phyloP scores from a whole-genome alignment of 2,113 vertebrate genomes.

The Marmota monax region DNA sequence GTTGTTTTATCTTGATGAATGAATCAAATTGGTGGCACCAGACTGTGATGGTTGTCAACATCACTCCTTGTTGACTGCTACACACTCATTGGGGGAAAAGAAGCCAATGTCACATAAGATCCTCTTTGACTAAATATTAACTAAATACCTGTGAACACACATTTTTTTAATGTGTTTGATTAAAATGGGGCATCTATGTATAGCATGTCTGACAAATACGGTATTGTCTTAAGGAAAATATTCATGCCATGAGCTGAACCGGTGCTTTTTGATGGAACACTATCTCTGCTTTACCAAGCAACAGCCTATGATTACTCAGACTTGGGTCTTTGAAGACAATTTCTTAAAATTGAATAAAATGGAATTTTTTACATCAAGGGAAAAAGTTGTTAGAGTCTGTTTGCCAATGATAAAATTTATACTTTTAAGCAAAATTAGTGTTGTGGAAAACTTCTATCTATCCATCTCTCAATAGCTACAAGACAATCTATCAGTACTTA shows the following conservation, averaged over 20 bases:
- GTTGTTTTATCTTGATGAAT: background rate
- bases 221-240: background rate
- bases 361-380: background rate
- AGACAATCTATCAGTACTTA: background rate
- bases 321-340: background rate
- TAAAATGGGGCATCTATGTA: background rate
- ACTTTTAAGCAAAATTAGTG: background rate
- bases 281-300: constrained; percentile 17
- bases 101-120: background rate
- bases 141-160: background rate
- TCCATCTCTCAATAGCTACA: background rate
- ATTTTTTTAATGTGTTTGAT: background rate
- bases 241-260: background rate
- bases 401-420: background rate
- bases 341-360: constrained; percentile 14
- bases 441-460: background rate
- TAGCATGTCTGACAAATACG: background rate
- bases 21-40: background rate
- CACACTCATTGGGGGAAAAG: background rate
- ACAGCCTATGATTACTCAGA: background rate
- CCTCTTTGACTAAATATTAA: background rate
- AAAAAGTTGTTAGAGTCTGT: background rate
- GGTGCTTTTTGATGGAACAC: background rate
- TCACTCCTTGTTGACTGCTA: background rate
- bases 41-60: accelerated